These are phyloP conservation scores for Liodrosophila aerea DNA, from an alignment of 2,888 invertebrate genomes.

Conservation along the genomic window DNA sequence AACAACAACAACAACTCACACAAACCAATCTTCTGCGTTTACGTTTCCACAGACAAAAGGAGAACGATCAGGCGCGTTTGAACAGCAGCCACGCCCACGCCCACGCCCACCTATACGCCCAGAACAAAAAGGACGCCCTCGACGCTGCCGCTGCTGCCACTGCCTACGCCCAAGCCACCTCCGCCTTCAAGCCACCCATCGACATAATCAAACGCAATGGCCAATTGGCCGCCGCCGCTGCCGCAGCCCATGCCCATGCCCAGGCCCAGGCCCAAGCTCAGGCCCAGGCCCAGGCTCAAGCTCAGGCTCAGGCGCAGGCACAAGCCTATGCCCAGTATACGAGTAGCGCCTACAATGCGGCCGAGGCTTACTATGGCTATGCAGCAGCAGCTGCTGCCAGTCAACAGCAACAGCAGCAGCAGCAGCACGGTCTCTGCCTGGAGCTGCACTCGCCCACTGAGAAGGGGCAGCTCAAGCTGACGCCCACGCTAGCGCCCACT, in stretches of 20 bases:
- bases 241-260: slow-evolving; percentile 68
- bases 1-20: slow-evolving; percentile 16
- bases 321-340: slow-evolving; percentile 54
- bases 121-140: slow-evolving; percentile 25
- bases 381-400: slow-evolving; percentile 63
- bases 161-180: slow-evolving; percentile 88
- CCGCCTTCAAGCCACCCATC: slow-evolving; percentile 90
- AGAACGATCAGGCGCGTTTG: slow-evolving; percentile 81
- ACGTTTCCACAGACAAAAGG: slow-evolving; percentile 82
- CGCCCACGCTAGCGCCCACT: slow-evolving; percentile 1
- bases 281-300: slow-evolving; percentile 55
- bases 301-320: slow-evolving; percentile 42
- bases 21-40: slow-evolving; percentile 82
- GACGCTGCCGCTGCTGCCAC: slow-evolving; percentile 85
- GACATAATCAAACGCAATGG: slow-evolving; percentile 85
- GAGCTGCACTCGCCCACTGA: slow-evolving; percentile 44
- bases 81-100: slow-evolving; percentile 49
- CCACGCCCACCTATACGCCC: background rate
- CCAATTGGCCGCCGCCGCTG: slow-evolving; percentile 59
- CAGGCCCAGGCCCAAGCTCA: slow-evolving; percentile 34
- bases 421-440: slow-evolving; percentile 35
- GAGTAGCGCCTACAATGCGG: slow-evolving; percentile 67
- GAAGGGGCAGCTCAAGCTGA: background rate
- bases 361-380: slow-evolving; percentile 76
- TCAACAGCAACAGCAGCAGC: slow-evolving; percentile 48